Percentiles rank a stretch among this genome's conserved stretches.
Evolutionary conservation across 2,113 vertebrate species (phyloP).

Genomic region (Panurus biarmicus): DNA sequence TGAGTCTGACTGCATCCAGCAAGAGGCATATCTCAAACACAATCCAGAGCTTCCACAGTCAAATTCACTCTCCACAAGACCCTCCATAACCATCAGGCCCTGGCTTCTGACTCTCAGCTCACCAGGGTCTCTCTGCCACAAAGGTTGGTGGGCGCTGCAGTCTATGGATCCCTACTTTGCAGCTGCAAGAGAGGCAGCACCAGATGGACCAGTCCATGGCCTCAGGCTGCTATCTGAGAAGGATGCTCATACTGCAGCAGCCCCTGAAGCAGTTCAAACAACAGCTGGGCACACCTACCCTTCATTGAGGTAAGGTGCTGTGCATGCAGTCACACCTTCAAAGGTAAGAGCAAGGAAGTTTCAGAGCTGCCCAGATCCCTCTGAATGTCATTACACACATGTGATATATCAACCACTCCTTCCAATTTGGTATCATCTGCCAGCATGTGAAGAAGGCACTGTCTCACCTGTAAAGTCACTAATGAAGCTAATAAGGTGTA

Average conservation of each 20-base stretch:
- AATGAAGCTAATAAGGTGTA: not conserved
- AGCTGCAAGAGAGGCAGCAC: not conserved
- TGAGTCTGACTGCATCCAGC: not conserved
- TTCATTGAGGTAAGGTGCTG: not conserved
- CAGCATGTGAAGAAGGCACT: not conserved
- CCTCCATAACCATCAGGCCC: not conserved
- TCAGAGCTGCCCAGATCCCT: not conserved
- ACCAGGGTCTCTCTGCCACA: not conserved
- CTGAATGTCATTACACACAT: not conserved
- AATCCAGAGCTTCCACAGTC: not conserved
- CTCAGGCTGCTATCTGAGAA: not conserved
- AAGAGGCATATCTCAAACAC: not conserved
- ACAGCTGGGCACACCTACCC: not conserved
- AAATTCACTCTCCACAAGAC: rapidly evolving
- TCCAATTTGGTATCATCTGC: not conserved
- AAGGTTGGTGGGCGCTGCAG: not conserved
- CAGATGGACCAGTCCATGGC: not conserved
- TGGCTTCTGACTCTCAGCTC: not conserved
- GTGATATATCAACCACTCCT: not conserved
- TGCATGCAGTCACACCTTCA: not conserved
- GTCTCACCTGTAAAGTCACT: not conserved
- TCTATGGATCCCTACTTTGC: not conserved
- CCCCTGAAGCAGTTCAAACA: not conserved
- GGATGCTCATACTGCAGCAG: not conserved
- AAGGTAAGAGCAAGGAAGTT: not conserved